Base-by-base conservation (phyloP, 1,140 invertebrate genomes). In the Heliconius congener region DNA sequence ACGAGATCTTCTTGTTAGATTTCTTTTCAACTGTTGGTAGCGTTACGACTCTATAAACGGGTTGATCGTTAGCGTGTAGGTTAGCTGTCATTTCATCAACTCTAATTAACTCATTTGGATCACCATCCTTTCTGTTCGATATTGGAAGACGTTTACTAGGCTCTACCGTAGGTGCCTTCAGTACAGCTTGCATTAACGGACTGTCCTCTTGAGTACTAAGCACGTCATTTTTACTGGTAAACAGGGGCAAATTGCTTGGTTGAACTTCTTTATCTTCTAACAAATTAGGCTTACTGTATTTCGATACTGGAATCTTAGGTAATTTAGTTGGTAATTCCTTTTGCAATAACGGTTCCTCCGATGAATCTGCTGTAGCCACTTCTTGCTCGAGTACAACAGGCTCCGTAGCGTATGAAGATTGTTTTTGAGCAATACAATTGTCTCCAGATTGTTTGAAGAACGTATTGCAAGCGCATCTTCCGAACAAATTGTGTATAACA, bases 401-500 rank as follows among this genome's bases (percentile, higher is more conserved):
- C 85, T 93, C 94, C 9, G 94, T 93, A n/a, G 93, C 87, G 79
- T 87, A 88, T 70, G 92, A 81, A 78, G 93, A 84, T 85, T 91
- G 23, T 84, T 91, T 94, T 75, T 89, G 86, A 9, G 91, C 86
- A 23, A 96, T 89, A 86, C 96, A 97, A 55, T 95, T 95, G 83
- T 96, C 96, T 66, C 96, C 96, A 57, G 96, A 94, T 92, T 96
- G 96, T 76, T 95, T 95, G 88, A 96, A 96, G 30, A 96, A 96
- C 2, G 96, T 95, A 79, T 96, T 97, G 89, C 98, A 99, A 76
- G 97, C 96, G 87, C 98, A 99, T 87, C 97, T 96, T 70, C 98
- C 98, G 87, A 98, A 98, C 8, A 98, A 96, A 91, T 98, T 97
- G 16, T 97, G 97, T 81, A 99, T 98, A 8, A 98, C 95, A 89